Percentiles rank a stretch among this genome's conserved stretches.
phyloP scores from a whole-genome alignment of 1,140 invertebrate species.

The Propsilocerus akamusi region DNA sequence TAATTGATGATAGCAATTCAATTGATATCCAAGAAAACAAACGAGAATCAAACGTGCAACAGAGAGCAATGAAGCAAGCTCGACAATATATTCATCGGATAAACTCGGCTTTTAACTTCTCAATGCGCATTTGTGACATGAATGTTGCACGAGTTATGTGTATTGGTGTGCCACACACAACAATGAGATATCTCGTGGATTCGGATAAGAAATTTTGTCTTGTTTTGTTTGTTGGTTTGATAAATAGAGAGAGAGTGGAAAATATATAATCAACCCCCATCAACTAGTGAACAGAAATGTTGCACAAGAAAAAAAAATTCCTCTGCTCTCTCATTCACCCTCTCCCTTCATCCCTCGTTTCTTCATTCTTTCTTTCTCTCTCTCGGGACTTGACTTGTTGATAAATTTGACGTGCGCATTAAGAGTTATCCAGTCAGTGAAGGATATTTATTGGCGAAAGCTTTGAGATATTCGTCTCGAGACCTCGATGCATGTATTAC shows the following conservation, averaged over 20 bases:
- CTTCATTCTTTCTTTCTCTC: background rate
- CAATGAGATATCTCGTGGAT: background rate
- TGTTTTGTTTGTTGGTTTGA: background rate
- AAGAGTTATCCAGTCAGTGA: background rate
- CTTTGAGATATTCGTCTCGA: background rate
- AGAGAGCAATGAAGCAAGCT: too few species aligned
- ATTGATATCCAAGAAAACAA: too few species aligned
- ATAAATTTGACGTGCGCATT: conserved; percentile 1
- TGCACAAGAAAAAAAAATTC: background rate
- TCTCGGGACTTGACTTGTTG: background rate
- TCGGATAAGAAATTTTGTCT: background rate
- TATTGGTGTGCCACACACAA: background rate
- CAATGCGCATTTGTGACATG: background rate
- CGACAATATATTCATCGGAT: too few species aligned
- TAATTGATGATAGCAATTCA: too few species aligned
- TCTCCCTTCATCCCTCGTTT: background rate
- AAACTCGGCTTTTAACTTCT: background rate
- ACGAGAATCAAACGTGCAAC: too few species aligned
- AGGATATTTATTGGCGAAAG: too few species aligned
- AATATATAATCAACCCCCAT: background rate
- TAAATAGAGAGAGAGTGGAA: background rate
- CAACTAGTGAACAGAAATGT: too few species aligned
- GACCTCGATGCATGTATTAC: too few species aligned
- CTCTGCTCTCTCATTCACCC: background rate
- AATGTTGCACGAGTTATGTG: background rate